Base-by-base conservation (phyloP, 2,113 vertebrate species). In the Micromys minutus region DNA sequence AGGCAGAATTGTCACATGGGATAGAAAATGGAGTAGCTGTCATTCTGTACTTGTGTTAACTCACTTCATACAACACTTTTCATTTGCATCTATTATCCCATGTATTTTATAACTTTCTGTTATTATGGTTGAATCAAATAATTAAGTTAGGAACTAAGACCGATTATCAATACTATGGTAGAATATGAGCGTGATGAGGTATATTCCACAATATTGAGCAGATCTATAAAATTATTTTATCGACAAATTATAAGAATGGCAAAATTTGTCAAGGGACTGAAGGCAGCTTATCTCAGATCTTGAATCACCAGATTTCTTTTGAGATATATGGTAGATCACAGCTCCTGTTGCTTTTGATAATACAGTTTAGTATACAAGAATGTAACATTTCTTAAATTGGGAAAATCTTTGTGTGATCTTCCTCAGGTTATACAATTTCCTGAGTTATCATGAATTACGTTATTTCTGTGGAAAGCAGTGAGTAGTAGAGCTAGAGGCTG, bases 121-220 rank as follows among this genome's bases (percentile, higher is more conserved):
- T 65, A 57, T 61, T 84, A 63, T 65, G 10, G 5, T 12, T 85
- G 50, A 19, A 47, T 81, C 34, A 93, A 84, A 79, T 85, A 63
- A 65, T n/a, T 65, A 79, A 95, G 50, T 72, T 75, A 29, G n/a
- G 77, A 84, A 93, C 77, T 45, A 93, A 88, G 85, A 86, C 26
- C 36, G 84, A 63, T 17, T n/a, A 72, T 61, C 76, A 95, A 57
- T 79, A 42, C 29, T 81, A 17, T 7, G 26, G 26, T 69, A 69
- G 91, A 92, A 63, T 13, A 42, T 47, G 42, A 89, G 10, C 9
- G 3, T 19, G 29, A 80, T 34, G 74, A 92, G 61, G 36, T n/a
- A 19, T 59, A 69, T 92, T 93, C 57, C 59, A 3, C 34, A 95
- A 24, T 72, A 77, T 84, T 72, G 39, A 59, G 39, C 22, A 61